Evolutionary conservation across 1,140 invertebrate species (phyloP).

Genomic region (Potamilus streckersoni): DNA sequence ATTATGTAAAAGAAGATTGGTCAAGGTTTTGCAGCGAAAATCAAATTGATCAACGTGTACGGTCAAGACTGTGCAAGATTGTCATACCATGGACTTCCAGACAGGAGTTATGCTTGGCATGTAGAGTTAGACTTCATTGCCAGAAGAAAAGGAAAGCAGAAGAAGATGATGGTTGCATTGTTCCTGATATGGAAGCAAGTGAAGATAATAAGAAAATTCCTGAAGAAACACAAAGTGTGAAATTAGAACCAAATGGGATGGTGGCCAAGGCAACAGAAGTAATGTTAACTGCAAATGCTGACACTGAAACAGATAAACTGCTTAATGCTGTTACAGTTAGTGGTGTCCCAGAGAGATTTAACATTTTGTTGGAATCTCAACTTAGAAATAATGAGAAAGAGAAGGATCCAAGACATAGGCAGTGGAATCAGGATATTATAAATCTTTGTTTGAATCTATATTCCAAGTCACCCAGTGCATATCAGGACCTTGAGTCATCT

Average conservation of each 20-base stretch:
- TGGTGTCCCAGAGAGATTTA: slow-evolving; percentile 11
- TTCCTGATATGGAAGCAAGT: background rate
- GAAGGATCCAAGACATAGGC: slow-evolving; percentile 14
- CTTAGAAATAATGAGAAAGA: slow-evolving; percentile 9
- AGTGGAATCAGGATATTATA: slow-evolving; percentile 19
- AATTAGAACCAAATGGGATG: background rate
- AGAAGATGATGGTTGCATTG: background rate
- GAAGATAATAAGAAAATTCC: background rate
- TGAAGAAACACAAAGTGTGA: background rate
- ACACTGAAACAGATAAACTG: slow-evolving; percentile 3
- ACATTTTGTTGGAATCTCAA: slow-evolving; percentile 24
- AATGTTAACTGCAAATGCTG: background rate
- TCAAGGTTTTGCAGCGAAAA: background rate
- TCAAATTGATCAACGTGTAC: no score
- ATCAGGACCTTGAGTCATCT: slow-evolving; percentile 13
- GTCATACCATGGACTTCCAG: no score
- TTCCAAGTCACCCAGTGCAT: slow-evolving; percentile 14
- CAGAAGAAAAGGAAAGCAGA: no score
- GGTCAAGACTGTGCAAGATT: no score
- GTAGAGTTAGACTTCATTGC: no score
- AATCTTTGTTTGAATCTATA: slow-evolving; percentile 20
- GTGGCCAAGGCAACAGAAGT: background rate
- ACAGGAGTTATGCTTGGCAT: no score
- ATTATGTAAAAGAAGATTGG: slow-evolving; percentile 2
- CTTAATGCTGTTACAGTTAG: background rate